Evolutionary conservation across 2,797 vertebrate species (phyloP), one percentile per base, ranked within the genome.

Genomic region (Echeneis naucrates): DNA sequence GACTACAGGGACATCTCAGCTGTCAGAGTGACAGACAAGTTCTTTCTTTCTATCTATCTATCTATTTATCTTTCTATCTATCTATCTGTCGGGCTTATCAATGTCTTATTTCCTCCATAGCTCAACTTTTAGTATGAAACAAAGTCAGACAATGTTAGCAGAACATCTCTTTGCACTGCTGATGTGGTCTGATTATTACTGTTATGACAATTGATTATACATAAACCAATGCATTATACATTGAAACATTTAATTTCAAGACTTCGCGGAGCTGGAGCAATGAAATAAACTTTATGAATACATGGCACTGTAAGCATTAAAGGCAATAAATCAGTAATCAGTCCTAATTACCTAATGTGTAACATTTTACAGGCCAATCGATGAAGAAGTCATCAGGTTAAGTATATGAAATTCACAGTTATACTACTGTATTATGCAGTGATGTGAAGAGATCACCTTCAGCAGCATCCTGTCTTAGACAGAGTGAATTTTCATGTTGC

Each of bases 141-240:
- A 76, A 70, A 68, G 80, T 84, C 84, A 75, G 42, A 67, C 67
- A 62, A 66, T 59, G 70, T 69, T 50, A 74, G 76, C 50, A 59
- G 52, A 72, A 71, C 48, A 60, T 56, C 38, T 65, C 40, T 26
- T 10, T 14, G 16, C 59, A 52, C 26, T 35, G 57, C 32, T 51
- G 42, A 68, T 73, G 64, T 5, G 0, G 0, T 30, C 37, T 74
- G 62, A 86, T 85, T 81, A 82, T 48, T 75, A 32, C n/a, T 27
- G 51, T 81, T 75, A 68, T 84, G 76, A 82, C 68, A 81, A 87
- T 87, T 85, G 88, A 91, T 86, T 86, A 68, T 45, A 60, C 55
- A 78, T 79, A 74, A 85, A 78, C 51, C 35, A 37, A 83, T 38
- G 47, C 51, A 60, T 77, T 61, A 72, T 53, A 66, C 69, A 77